Conservation (phyloP, 2,888 invertebrate species). For the Watsonalla cultraria region DNA sequence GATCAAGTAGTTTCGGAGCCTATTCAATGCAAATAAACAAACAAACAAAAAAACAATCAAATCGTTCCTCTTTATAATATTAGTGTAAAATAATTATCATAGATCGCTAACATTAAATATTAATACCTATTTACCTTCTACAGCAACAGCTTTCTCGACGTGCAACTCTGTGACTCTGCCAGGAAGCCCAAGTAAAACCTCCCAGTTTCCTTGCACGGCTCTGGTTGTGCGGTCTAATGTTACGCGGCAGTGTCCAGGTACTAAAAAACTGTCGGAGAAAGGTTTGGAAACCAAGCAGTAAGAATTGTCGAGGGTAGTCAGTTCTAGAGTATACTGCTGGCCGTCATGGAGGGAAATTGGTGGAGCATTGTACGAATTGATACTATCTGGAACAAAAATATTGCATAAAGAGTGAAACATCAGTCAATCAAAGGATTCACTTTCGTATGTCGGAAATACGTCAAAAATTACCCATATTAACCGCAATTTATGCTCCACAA, state of each 20-base stretch:
- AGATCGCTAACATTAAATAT: not conserved
- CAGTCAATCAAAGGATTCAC: no score
- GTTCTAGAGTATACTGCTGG: constrained; percentile 32
- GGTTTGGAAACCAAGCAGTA: constrained; percentile 65
- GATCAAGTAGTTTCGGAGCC: no score
- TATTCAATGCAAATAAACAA: no score
- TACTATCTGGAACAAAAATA: constrained; percentile 26
- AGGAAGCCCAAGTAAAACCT: constrained; percentile 57
- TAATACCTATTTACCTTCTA: constrained; percentile 42
- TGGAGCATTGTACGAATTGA: constrained; percentile 27
- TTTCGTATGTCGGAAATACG: no score
- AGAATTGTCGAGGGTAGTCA: constrained; percentile 44
- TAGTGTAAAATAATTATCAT: no score
- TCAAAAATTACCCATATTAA: no score
- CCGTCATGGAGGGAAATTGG: constrained; percentile 53
- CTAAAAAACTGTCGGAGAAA: constrained; percentile 55
- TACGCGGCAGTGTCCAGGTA: constrained; percentile 61
- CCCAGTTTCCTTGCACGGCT: constrained; percentile 69
- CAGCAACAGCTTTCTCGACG: constrained; percentile 47
- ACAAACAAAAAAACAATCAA: no score
- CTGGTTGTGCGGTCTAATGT: constrained; percentile 55
- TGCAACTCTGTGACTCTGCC: constrained; percentile 61
- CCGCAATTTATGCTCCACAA: no score
- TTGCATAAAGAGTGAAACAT: no score
- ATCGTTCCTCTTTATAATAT: no score